These are phyloP conservation scores for Crypturellus tataupa DNA, from an alignment of 2,797 vertebrate genomes.

Conservation along the genomic window DNA sequence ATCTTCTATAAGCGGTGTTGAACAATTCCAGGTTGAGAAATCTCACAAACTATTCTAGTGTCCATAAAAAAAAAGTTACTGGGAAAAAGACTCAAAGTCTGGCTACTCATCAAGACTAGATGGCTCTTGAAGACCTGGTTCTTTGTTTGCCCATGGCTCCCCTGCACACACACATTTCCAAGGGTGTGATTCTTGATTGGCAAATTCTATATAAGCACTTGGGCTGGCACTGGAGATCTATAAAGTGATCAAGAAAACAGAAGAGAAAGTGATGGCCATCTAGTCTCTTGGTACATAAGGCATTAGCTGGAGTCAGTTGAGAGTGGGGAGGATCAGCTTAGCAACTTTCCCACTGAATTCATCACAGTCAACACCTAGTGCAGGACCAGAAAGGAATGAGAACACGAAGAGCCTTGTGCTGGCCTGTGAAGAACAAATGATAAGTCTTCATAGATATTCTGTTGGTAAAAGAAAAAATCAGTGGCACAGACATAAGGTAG, in stretches of 20 bases:
- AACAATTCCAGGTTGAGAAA: neutral
- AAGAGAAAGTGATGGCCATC: neutral
- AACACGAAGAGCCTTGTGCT: neutral
- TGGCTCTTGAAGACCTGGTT: neutral
- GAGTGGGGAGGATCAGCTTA: neutral
- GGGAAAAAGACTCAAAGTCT: neutral
- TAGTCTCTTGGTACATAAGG: neutral
- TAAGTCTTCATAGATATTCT: neutral
- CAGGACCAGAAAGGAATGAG: neutral
- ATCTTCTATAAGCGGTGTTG: neutral
- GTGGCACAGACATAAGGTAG: neutral
- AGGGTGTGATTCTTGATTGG: rapidly evolving
- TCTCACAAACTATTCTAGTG: neutral
- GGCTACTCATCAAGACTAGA: neutral
- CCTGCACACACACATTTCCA: neutral
- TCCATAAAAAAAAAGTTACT: no score
- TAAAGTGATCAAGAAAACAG: neutral
- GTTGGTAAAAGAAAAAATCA: neutral
- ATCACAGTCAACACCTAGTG: neutral
- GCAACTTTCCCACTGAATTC: neutral
- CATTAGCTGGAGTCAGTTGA: neutral
- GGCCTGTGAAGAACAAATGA: rapidly evolving
- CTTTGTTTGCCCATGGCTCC: neutral
- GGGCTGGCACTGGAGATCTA: neutral
- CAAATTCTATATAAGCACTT: neutral